These are phyloP conservation scores for Vidua chalybeata DNA, from an alignment of 2,113 vertebrate species.

Conservation along the genomic window DNA sequence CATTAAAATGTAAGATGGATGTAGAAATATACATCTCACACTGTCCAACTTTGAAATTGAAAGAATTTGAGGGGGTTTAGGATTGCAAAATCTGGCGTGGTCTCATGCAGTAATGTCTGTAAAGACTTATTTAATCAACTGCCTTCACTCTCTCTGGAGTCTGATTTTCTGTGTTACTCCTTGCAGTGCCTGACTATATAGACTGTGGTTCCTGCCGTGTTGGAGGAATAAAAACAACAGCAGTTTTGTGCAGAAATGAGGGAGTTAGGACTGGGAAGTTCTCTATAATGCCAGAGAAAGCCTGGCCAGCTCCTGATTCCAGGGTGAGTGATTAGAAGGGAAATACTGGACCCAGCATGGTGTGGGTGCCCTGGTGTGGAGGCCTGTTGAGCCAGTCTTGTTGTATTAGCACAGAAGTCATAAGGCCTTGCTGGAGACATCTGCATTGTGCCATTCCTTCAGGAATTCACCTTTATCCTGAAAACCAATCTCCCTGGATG, in stretches of 20 bases:
- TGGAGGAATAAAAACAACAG: constrained; percentile 81
- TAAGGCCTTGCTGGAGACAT: not conserved
- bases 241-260: constrained; percentile 83
- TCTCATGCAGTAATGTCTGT: not conserved
- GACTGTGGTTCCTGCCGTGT: constrained; percentile 90
- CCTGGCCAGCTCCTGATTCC: constrained; percentile 80
- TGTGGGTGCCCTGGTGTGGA: not conserved
- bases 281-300: constrained; percentile 81
- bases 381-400: not conserved
- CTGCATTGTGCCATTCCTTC: not conserved
- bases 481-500: not conserved
- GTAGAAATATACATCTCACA: not conserved
- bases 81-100: not conserved
- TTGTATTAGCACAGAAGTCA: not conserved
- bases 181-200: constrained; percentile 82
- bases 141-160: not conserved
- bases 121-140: not conserved
- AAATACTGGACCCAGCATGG: not conserved
- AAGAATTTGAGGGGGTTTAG: not conserved
- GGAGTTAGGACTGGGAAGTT: constrained; percentile 84
- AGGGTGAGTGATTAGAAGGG: constrained; percentile 73
- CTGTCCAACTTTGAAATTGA: not conserved
- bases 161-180: not conserved
- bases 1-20: not conserved
- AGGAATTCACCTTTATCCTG: not conserved